Evolutionary conservation across 2,797 vertebrate genomes (phyloP), one percentile per base, ranked within the genome.

Genomic region (Phrynocephalus guinanensis): DNA sequence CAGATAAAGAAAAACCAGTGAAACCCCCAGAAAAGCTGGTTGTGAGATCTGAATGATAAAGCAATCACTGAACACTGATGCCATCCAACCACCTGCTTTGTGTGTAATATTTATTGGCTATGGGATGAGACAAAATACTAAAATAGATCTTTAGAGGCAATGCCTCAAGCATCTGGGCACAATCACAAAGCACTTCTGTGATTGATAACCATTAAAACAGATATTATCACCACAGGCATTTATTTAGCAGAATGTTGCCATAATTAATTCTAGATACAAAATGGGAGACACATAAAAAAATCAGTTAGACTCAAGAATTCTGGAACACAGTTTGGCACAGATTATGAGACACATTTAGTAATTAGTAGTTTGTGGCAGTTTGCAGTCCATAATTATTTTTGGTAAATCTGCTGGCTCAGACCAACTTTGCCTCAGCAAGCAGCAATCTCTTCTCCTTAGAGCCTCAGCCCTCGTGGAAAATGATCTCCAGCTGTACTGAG

Each of bases 231-330:
- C 10, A 88, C 81, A 28, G 26, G 4, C 11, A 81, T 85, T 75
- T 85, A 44, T 90, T 93, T 83, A 79, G 50, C 79, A 78, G 56
- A 83, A 87, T 16, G 76, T 9, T 10, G 3, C 3, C 81, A 26
- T 79, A 91, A 90, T 87, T 82, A 82, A 85, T 86, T 85, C 15
- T n/a, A 87, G 81, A 0, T 89, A 88, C 1, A 60, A 88, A 88
- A 85, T 60, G 83, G 33, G 72, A 88, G 5, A 50, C 30, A 30
- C 52, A 70, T 83, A 16, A 79, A 67, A 67, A 86, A 91, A 72
- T 0, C 0, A 63, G 0, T 24, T 44, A 84, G 26, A 28, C 73
- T 6, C 67, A 56, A 75, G 83, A 79, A 4, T 79, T 70, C 33
- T 4, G 33, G 82, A 50, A 67, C 83, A 77, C 0, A 56, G 50